Evolutionary conservation across 2,797 vertebrate genomes (phyloP).

Genomic region (Enteromius fasciolatus): DNA sequence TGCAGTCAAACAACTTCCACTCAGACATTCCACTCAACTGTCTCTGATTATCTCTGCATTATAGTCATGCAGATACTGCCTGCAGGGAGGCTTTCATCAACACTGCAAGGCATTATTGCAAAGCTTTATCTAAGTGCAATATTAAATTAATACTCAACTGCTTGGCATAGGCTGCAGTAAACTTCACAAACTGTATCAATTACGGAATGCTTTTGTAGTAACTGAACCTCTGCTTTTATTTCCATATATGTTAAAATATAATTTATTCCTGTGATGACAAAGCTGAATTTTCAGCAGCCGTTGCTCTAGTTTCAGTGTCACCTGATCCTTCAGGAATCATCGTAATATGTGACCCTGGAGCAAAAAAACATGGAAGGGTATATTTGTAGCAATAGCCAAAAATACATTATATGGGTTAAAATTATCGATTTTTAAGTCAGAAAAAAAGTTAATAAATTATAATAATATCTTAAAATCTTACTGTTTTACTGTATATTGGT

Average conservation of each 20-base stretch:
- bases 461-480: not conserved
- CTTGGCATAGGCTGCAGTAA: not conserved
- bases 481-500: not conserved
- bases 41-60: conserved; percentile 8
- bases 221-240: not conserved
- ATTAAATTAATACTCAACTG: conserved; percentile 3
- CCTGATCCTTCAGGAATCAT: not conserved
- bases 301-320: not conserved
- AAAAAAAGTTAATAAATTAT: too few relatives aligned
- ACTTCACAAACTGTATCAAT: not conserved
- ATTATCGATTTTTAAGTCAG: too few relatives aligned
- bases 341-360: too few relatives aligned
- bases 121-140: conserved; percentile 26
- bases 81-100: not conserved
- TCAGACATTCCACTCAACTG: not conserved
- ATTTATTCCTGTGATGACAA: not conserved
- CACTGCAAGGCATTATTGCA: conserved; percentile 14
- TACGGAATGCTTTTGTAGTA: not conserved
- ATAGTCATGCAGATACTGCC: not conserved
- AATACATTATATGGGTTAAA: too few relatives aligned
- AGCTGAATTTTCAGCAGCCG: not conserved
- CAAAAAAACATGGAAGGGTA: too few relatives aligned
- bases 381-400: too few relatives aligned
- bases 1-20: not conserved
- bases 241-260: not conserved